phyloP scores from a whole-genome alignment of 2,113 vertebrate genomes.

The Mixornis gularis region DNA sequence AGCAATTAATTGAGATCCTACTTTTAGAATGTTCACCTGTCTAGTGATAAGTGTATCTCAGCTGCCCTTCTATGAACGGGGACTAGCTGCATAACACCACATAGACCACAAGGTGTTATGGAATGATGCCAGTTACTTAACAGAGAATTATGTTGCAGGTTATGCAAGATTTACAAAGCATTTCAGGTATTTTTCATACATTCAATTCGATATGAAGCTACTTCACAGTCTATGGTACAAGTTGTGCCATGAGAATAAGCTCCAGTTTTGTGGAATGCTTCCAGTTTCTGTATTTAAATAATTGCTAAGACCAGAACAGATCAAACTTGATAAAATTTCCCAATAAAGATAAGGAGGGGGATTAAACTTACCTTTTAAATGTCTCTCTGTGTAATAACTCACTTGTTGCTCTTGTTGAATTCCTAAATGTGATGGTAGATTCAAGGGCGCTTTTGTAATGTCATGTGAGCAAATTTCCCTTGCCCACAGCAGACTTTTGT shows the following conservation, averaged over 20 bases:
- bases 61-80: background rate
- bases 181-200: background rate
- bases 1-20: background rate
- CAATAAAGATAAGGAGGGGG: fast-evolving
- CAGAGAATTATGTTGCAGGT: background rate
- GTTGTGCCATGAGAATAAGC: background rate
- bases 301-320: background rate
- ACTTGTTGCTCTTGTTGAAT: background rate
- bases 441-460: background rate
- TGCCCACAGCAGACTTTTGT: background rate
- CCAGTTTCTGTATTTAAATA: background rate
- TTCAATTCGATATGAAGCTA: background rate
- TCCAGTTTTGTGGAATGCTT: background rate
- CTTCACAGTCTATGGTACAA: background rate
- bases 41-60: background rate
- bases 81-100: background rate
- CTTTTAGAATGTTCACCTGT: background rate
- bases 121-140: background rate
- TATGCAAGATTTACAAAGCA: background rate
- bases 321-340: background rate
- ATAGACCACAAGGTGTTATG: background rate
- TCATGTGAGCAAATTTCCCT: background rate
- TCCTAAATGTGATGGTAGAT: background rate
- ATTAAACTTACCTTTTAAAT: background rate
- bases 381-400: background rate